Base-by-base conservation (phyloP, 2,113 vertebrate genomes). In the Pseudolaguvia tuberculata region DNA sequence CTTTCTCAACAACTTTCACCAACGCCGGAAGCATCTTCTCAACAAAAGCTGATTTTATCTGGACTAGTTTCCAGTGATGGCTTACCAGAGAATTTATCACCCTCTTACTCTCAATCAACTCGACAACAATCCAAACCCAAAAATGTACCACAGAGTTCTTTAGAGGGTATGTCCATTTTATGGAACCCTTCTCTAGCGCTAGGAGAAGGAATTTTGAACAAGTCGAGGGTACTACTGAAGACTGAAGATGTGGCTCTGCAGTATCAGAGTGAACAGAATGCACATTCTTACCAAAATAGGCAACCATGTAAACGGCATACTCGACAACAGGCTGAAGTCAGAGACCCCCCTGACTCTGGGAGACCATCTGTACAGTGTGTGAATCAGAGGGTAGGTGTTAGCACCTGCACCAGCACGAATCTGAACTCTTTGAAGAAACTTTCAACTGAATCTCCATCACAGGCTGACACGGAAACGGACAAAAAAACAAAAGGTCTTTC, bases 381-480 rank as follows among this genome's bases (percentile, higher is more conserved):
- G 75, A 66, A 77, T 65, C 81, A 88, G 39, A 88, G 82, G 23
- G 17, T n/a, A 27, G 20, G 11, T 25, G 71, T 77, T 75, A 76
- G 6, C 67, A 84, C 55, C 50, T 75, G 81, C 14, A 13, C 86
- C 71, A 85, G 85, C 5, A 81, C 92, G 51, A 75, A 90, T 75
- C 91, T 91, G 77, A 87, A 81, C 13, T 81, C 90, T 67, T 85
- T 90, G 78, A 91, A 86, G 71, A 83, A 87, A 63, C 68, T 78
- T 52, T 89, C 89, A 58, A 84, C 18, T 81, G 89, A 85, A 81
- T 89, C 80, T 58, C 53, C 83, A 18, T 77, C 81, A 82, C 83
- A 81, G 75, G 25, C 59, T 79, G 88, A 78, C 70, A 71, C 10
- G 15, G 56, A 50, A 62, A 45, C 13, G 10, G 31, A 31, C 15